Percentiles rank a stretch among this genome's conserved stretches.
phyloP scores from a whole-genome alignment of 2,797 vertebrate species.

The Acropternis orthonyx region DNA sequence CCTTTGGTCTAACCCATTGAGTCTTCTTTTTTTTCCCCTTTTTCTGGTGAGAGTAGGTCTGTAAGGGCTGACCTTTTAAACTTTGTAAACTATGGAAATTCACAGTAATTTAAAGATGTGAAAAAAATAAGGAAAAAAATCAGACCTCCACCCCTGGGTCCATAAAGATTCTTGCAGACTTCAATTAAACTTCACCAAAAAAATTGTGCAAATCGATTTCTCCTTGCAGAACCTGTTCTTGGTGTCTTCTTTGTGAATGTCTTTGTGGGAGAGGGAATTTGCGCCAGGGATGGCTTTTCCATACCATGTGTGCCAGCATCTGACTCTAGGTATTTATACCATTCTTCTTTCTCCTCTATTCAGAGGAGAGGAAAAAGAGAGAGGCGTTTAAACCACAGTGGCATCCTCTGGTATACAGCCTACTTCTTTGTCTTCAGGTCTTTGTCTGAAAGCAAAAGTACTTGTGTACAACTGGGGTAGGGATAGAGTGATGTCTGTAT shows the following conservation, averaged over 20 bases:
- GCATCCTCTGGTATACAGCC: not conserved
- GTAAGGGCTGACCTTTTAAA: not conserved
- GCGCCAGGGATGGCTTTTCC: fast-evolving
- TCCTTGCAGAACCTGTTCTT: not conserved
- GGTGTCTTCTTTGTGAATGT: not conserved
- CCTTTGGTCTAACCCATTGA: not conserved
- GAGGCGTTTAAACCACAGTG: not conserved
- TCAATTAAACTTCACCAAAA: not conserved
- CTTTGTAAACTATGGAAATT: not conserved
- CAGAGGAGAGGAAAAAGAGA: not conserved
- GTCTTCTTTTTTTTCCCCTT: not conserved
- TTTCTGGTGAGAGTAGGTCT: not conserved
- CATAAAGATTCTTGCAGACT: not conserved
- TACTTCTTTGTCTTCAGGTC: not conserved
- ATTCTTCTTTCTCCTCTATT: not conserved
- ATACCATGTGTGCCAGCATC: not conserved
- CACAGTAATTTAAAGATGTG: not conserved
- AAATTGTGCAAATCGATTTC: not conserved
- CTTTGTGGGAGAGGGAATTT: not conserved
- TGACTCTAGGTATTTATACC: not conserved
- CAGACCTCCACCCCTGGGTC: not conserved
- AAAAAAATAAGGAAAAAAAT: not conserved
- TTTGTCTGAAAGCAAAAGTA: not conserved
- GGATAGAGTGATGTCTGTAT: not conserved
- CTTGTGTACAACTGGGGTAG: not conserved